Evolutionary conservation across 2,888 invertebrate species (phyloP).

Genomic region (Bedellia somnulentella): DNA sequence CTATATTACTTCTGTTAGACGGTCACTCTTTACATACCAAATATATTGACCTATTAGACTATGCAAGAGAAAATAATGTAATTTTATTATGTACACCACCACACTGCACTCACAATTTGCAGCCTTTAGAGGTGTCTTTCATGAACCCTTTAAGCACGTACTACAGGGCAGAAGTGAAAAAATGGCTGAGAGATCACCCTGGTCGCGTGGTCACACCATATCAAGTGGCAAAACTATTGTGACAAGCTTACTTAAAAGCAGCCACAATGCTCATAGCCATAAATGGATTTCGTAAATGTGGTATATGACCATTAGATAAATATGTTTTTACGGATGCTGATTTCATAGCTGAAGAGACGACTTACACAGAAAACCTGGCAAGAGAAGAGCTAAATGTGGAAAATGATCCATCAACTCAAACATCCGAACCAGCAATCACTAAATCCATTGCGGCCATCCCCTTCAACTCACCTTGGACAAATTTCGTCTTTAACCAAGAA

Average conservation of each 20-base stretch:
- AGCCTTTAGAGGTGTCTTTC: conserved; percentile 1
- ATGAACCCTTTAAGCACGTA: neutral
- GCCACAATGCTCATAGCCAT: neutral
- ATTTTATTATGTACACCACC: neutral
- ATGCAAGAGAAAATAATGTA: neutral
- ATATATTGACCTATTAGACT: neutral
- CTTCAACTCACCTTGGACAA: too few species aligned
- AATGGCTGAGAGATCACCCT: neutral
- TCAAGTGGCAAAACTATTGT: neutral
- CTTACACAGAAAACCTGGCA: too few species aligned
- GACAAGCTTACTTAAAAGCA: neutral
- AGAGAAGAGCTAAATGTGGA: too few species aligned
- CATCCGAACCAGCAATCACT: too few species aligned
- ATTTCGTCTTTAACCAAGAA: too few species aligned
- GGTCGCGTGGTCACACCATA: neutral
- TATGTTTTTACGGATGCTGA: neutral
- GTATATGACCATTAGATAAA: neutral
- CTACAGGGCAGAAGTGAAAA: neutral
- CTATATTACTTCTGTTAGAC: too few species aligned
- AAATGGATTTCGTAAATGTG: neutral
- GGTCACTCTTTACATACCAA: neutral
- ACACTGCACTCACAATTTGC: neutral
- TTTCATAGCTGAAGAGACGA: neutral
- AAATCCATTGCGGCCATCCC: too few species aligned
- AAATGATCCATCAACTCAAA: too few species aligned